phyloP scores from a whole-genome alignment of 2,888 invertebrate species.

The Xylophagus ater region DNA sequence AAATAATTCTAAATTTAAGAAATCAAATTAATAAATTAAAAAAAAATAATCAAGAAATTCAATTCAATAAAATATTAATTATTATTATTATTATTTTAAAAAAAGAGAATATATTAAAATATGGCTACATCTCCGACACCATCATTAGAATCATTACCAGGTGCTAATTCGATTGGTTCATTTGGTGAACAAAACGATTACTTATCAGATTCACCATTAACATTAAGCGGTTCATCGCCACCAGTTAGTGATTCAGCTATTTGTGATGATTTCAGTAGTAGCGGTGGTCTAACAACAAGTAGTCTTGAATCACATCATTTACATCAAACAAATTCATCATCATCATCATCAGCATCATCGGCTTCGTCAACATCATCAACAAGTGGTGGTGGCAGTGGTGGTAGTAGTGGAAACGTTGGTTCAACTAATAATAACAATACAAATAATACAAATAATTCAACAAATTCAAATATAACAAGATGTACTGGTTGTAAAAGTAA shows the following conservation, averaged over 20 bases:
- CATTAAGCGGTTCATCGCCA: conserved; percentile 78
- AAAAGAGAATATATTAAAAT: conserved; percentile 43
- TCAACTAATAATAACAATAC: neutral
- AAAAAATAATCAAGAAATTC: no score
- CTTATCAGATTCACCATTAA: conserved; percentile 64
- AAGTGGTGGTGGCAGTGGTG: conserved; percentile 36
- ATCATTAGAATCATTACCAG: conserved; percentile 81
- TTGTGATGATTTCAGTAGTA: conserved; percentile 51
- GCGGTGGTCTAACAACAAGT: conserved; percentile 25
- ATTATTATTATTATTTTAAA: neutral
- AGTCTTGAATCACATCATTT: conserved; percentile 33
- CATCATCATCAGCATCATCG: conserved; percentile 32
- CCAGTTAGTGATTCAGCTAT: conserved; percentile 76
- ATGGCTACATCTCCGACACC: conserved; percentile 84
- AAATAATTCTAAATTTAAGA: no score
- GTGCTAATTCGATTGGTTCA: conserved; percentile 81
- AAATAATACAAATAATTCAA: neutral
- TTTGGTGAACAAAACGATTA: conserved; percentile 70
- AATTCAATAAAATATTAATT: no score
- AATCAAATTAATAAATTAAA: no score
- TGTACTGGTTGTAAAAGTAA: conserved; percentile 96
- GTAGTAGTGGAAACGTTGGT: conserved; percentile 44
- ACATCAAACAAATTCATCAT: conserved; percentile 33
- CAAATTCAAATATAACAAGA: conserved; percentile 44
- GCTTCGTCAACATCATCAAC: conserved; percentile 19